phyloP scores from a whole-genome alignment of 2,113 vertebrate species.

The Pseudorectes ferrugineus region DNA sequence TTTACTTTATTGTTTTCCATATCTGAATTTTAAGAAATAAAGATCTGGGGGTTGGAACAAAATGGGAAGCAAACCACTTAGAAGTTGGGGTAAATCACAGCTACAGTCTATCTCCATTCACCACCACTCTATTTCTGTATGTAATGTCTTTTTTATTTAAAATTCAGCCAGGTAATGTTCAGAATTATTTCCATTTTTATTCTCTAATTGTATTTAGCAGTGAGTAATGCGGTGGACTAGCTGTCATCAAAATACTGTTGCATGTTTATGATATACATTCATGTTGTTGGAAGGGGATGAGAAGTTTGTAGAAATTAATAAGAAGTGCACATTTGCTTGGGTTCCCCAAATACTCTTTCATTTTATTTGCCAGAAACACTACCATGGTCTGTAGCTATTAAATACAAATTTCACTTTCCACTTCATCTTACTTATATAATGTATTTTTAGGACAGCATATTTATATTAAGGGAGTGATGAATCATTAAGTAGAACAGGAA shows the following conservation, averaged over 20 bases:
- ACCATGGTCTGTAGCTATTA: background rate
- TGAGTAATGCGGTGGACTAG: background rate
- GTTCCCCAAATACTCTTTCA: background rate
- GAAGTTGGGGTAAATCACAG: background rate
- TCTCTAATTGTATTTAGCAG: background rate
- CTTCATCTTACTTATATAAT: background rate
- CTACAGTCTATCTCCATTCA: background rate
- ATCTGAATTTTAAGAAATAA: background rate
- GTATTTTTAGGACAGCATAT: background rate
- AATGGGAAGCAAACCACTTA: background rate
- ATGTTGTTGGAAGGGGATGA: background rate
- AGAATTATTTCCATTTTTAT: background rate
- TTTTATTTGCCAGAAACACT: background rate
- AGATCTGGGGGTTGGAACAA: background rate
- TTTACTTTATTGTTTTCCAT: background rate
- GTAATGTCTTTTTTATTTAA: background rate
- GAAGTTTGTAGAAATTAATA: background rate
- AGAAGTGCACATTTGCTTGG: background rate
- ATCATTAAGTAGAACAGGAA: background rate
- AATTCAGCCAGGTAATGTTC: background rate
- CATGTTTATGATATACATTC: background rate
- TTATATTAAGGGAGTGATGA: background rate
- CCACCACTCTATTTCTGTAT: background rate
- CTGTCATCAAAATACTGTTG: background rate
- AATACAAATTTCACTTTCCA: background rate